phyloP scores from a whole-genome alignment of 2,797 vertebrate species.

The Acipenser oxyrinchus region DNA sequence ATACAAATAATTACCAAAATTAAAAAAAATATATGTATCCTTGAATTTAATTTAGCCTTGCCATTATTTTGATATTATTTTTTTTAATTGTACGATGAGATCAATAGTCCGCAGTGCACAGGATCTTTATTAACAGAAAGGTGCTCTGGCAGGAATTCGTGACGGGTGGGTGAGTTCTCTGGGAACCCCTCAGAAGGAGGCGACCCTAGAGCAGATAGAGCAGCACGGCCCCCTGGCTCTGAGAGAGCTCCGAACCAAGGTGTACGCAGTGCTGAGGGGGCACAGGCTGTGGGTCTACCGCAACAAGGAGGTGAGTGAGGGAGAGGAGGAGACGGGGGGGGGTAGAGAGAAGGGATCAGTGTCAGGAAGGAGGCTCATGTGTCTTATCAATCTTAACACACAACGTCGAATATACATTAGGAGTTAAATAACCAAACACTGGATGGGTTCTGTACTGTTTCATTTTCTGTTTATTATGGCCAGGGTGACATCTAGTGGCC shows the following conservation, averaged over 20 bases:
- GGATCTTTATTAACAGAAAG: not conserved
- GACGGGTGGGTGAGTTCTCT: slow-evolving; percentile 55
- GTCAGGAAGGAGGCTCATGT: not conserved
- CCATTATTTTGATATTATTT: not conserved
- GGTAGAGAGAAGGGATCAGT: not conserved
- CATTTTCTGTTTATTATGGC: not conserved
- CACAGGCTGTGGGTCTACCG: slow-evolving; percentile 59
- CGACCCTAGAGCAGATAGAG: slow-evolving; percentile 33
- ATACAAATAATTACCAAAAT: too few relatives aligned
- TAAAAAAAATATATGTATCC: not conserved
- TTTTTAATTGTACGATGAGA: not conserved
- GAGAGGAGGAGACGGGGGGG: not conserved
- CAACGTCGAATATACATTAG: not conserved
- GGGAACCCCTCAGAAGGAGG: slow-evolving; percentile 39
- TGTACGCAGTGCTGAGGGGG: slow-evolving; percentile 46
- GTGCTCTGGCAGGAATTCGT: slow-evolving; percentile 42
- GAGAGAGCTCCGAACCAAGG: slow-evolving; percentile 45
- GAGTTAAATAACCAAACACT: not conserved
- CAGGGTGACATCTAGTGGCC: not conserved
- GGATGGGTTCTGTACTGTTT: not conserved
- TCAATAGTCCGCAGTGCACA: not conserved
- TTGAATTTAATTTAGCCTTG: not conserved
- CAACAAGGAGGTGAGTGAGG: slow-evolving; percentile 48
- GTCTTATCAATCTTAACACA: not conserved
- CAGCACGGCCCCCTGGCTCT: slow-evolving; percentile 46